phyloP scores from a whole-genome alignment of 2,797 vertebrate species.

The Vultur gryphus region DNA sequence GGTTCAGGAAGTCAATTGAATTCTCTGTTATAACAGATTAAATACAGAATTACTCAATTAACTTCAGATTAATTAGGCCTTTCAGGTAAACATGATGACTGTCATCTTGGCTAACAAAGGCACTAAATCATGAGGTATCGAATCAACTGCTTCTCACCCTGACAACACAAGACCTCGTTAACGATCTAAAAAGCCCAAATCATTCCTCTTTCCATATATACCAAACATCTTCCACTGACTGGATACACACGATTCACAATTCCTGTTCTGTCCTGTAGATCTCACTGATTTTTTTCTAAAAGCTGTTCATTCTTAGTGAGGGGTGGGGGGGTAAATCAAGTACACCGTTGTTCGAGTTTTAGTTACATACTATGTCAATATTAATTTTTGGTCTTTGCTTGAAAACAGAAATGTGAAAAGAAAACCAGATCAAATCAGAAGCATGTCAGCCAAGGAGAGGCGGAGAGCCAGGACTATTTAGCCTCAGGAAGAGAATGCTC shows the following conservation, averaged over 20 bases:
- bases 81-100: background rate
- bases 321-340: rapidly evolving
- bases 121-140: background rate
- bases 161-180: background rate
- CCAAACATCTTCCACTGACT: rapidly evolving
- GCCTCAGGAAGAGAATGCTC: background rate
- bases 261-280: background rate
- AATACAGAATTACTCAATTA: conserved; percentile 37
- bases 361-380: background rate
- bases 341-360: rapidly evolving
- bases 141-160: background rate
- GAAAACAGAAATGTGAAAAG: background rate
- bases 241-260: rapidly evolving
- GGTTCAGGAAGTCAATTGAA: conserved; percentile 7
- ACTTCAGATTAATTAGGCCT: conserved; percentile 21
- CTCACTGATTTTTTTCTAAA: too few relatives aligned
- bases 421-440: background rate
- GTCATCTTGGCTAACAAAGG: background rate
- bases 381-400: background rate
- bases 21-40: background rate
- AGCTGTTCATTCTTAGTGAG: background rate
- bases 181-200: background rate
- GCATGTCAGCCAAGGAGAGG: background rate
- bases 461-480: rapidly evolving
- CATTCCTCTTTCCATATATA: background rate